Percentiles rank a stretch among this genome's conserved stretches.
Conservation (phyloP, 2,797 vertebrate genomes). For the Ataeniobius toweri region DNA sequence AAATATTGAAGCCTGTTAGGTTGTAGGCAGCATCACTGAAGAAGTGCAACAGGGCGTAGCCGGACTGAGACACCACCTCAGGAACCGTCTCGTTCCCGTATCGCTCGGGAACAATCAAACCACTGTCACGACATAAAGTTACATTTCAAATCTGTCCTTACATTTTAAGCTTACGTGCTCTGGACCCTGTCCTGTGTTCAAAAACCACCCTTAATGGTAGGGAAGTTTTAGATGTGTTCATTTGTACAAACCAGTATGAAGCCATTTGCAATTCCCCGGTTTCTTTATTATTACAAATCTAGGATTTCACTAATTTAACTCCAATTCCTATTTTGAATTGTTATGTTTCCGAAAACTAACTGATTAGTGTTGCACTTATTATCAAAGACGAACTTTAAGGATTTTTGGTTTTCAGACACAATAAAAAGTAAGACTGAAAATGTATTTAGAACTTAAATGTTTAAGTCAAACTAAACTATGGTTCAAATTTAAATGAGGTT, state of each 20-base stretch:
- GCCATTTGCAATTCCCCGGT: neutral
- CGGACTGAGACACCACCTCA: slow-evolving; percentile 91
- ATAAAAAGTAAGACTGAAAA: neutral
- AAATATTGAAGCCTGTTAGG: slow-evolving; percentile 98
- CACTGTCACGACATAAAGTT: slow-evolving; percentile 71
- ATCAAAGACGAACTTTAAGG: neutral
- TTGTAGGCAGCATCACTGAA: slow-evolving; percentile 99
- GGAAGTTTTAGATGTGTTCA: neutral
- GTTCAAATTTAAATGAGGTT: neutral
- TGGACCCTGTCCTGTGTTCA: neutral
- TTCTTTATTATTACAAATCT: neutral
- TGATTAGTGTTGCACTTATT: neutral
- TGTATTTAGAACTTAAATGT: neutral
- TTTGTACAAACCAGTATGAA: neutral
- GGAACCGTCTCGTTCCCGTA: slow-evolving; percentile 92
- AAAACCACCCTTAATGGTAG: neutral
- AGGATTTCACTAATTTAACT: neutral
- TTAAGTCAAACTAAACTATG: neutral
- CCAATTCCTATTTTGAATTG: neutral
- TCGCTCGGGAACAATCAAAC: slow-evolving; percentile 93
- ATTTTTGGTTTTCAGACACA: neutral
- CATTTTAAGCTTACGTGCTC: neutral
- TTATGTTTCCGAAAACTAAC: neutral
- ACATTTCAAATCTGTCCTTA: too few species aligned
- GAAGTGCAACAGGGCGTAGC: slow-evolving; percentile 93